phyloP scores from a whole-genome alignment of 2,888 invertebrate genomes.

The Oithona nana region DNA sequence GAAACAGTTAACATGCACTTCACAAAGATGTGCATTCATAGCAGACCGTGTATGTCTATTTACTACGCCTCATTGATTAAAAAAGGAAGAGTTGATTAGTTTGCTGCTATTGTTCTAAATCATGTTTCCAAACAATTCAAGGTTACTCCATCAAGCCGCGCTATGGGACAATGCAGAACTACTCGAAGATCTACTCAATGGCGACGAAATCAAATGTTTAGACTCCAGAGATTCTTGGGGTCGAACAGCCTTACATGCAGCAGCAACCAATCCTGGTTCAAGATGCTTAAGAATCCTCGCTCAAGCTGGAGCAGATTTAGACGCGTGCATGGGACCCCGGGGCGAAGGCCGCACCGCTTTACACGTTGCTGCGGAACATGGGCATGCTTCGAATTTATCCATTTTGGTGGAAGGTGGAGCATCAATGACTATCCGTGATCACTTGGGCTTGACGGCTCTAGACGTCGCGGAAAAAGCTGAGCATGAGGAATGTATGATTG shows the following conservation, averaged over 20 bases:
- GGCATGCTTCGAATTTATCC: constrained; percentile 47
- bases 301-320: constrained; percentile 48
- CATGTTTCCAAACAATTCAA: background rate
- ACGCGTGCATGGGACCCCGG: constrained; percentile 43
- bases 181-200: constrained; percentile 51
- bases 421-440: constrained; percentile 40
- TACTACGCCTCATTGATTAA: no score
- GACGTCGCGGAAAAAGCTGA: constrained; percentile 48
- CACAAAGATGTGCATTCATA: no score
- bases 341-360: constrained; percentile 56
- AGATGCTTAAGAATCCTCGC: constrained; percentile 52
- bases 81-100: no score
- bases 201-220: constrained; percentile 42
- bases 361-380: constrained; percentile 60
- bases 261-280: constrained; percentile 55
- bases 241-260: constrained; percentile 58
- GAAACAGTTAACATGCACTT: no score
- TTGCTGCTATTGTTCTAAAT: background rate
- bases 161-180: constrained; percentile 73
- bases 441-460: constrained; percentile 47
- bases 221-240: constrained; percentile 54
- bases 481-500: constrained; percentile 42
- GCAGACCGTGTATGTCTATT: no score
- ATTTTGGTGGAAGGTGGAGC: constrained; percentile 47
- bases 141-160: constrained; percentile 40